A percentile compares a stretch with the other conserved stretches of the same genome.
Evolutionary conservation across 2,113 vertebrate species (phyloP).

Genomic region (Neotragus pygmaeus): DNA sequence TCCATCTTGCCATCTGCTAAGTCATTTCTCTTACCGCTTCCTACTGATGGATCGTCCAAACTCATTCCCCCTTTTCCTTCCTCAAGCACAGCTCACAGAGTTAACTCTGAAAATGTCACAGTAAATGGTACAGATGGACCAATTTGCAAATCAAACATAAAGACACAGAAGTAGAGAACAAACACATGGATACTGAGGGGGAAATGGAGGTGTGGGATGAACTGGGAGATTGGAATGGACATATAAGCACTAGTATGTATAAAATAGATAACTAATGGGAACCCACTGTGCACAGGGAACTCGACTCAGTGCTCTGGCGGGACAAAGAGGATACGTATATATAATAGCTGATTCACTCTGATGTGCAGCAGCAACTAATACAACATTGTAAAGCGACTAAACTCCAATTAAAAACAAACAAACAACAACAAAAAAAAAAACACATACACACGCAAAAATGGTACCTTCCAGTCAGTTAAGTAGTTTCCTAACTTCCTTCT

Average conservation of each 20-base stretch:
- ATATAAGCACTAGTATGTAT: neutral
- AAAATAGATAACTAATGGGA: neutral
- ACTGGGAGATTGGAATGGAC: neutral
- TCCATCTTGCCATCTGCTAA: conserved; percentile 10
- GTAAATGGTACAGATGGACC: neutral
- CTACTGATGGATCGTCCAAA: neutral
- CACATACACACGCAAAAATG: neutral
- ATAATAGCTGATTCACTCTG: neutral
- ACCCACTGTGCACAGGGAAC: neutral
- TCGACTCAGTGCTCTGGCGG: neutral
- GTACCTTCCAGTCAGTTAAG: neutral
- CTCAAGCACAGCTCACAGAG: neutral
- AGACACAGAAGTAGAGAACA: neutral
- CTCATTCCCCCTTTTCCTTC: neutral
- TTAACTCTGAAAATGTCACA: neutral
- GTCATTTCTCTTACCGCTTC: conserved; percentile 22
- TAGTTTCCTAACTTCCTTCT: neutral
- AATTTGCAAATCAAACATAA: neutral
- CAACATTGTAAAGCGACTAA: neutral
- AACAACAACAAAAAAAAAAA: neutral
- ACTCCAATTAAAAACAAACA: neutral
- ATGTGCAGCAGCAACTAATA: neutral
- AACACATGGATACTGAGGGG: neutral
- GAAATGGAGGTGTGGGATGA: neutral
- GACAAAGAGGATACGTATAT: neutral